phyloP scores from a whole-genome alignment of 2,113 vertebrate species.

The Ictidomys tridecemlineatus region DNA sequence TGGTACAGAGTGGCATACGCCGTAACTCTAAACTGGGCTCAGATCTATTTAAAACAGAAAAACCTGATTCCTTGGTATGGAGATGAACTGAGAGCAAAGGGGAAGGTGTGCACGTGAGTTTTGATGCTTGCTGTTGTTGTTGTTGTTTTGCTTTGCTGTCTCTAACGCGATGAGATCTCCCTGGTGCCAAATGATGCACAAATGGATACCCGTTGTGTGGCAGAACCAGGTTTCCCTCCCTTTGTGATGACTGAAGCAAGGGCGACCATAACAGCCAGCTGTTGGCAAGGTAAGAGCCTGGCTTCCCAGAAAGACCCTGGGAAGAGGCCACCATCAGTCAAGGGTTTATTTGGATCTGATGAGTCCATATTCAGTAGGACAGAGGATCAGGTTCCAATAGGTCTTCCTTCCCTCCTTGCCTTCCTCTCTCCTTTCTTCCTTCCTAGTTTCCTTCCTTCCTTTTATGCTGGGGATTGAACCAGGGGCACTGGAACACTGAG shows the following conservation, averaged over 20 bases:
- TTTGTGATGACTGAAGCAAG: background rate
- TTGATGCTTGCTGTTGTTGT: background rate
- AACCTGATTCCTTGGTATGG: slow-evolving; percentile 20
- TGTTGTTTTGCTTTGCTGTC: background rate
- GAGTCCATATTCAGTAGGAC: background rate
- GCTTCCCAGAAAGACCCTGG: background rate
- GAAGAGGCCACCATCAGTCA: background rate
- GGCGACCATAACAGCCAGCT: background rate
- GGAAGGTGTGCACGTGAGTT: background rate
- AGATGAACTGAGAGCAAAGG: slow-evolving; percentile 41
- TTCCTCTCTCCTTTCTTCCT: too few species aligned
- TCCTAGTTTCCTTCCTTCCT: too few species aligned
- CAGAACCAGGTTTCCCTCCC: background rate
- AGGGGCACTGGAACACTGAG: too few species aligned
- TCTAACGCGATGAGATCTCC: background rate
- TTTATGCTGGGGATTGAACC: too few species aligned
- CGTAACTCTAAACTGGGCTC: background rate
- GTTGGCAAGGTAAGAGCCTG: background rate
- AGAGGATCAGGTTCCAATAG: background rate
- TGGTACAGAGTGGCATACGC: background rate
- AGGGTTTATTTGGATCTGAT: background rate
- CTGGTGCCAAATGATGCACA: background rate
- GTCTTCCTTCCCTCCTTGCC: background rate
- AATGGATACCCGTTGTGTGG: background rate
- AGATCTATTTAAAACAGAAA: slow-evolving; percentile 34